A percentile compares a stretch with the other conserved stretches of the same genome.
These are phyloP conservation scores for Sphaeramia orbicularis DNA, from an alignment of 2,797 vertebrate species.

Conservation along the genomic window DNA sequence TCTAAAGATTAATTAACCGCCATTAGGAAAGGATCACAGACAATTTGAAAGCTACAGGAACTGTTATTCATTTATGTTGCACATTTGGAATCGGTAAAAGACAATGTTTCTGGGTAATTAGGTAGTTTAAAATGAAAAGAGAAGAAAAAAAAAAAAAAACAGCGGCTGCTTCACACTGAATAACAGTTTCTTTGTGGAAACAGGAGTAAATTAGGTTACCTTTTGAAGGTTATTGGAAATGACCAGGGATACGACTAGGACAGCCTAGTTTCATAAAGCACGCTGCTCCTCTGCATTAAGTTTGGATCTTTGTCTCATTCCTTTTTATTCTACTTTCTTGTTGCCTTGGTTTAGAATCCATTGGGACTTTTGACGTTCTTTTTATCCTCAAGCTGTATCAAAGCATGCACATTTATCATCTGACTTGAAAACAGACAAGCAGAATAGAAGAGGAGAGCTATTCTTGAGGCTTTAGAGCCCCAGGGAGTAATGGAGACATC, in stretches of 20 bases:
- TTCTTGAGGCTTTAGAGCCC: conserved; percentile 61
- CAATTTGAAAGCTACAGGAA: conserved; percentile 32
- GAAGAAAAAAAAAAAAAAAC: background rate
- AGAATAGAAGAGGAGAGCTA: conserved; percentile 57
- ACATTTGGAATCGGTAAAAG: conserved; percentile 35
- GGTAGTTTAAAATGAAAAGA: conserved; percentile 12
- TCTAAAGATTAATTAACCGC: conserved; percentile 62
- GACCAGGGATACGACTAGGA: conserved; percentile 36
- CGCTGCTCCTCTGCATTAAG: conserved; percentile 32
- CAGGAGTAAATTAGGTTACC: conserved; percentile 33
- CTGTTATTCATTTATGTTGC: conserved; percentile 24
- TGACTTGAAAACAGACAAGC: conserved; percentile 72
- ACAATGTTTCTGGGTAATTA: conserved; percentile 7
- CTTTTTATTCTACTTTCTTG: conserved; percentile 49
- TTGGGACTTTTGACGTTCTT: conserved; percentile 53
- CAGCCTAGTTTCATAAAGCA: conserved; percentile 51
- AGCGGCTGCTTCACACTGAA: background rate
- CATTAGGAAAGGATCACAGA: conserved; percentile 65
- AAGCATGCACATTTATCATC: conserved; percentile 77
- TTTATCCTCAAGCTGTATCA: conserved; percentile 62
- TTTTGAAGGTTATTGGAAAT: conserved; percentile 55
- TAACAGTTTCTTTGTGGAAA: conserved; percentile 31
- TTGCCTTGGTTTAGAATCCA: conserved; percentile 50
- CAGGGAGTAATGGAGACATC: conserved; percentile 61
- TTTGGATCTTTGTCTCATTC: conserved; percentile 46